These are phyloP conservation scores for Apamea monoglypha DNA, from an alignment of 2,888 invertebrate genomes.

Conservation along the genomic window DNA sequence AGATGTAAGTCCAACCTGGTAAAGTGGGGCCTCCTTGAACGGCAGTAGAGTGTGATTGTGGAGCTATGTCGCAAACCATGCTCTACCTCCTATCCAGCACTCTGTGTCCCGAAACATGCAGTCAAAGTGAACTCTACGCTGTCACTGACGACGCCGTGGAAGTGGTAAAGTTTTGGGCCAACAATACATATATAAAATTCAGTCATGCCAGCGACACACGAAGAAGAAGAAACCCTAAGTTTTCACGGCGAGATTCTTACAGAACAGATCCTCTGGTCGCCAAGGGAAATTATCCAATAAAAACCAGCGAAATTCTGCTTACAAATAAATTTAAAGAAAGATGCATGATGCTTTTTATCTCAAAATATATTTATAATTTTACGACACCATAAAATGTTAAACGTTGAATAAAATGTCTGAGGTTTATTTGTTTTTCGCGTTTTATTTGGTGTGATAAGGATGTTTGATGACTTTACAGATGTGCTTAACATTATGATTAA, in stretches of 20 bases:
- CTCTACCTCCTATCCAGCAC: no score
- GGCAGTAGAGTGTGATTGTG: no score
- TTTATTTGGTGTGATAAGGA: constrained; percentile 59
- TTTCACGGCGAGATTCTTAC: background rate
- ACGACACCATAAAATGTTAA: constrained; percentile 67
- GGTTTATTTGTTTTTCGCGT: constrained; percentile 59
- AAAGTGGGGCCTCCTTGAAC: no score
- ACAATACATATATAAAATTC: no score
- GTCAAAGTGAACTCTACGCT: no score
- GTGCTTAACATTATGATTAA: constrained; percentile 42
- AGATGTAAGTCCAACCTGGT: no score
- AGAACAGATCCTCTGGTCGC: background rate
- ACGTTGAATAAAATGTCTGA: constrained; percentile 46
- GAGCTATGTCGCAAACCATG: no score
- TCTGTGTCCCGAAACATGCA: no score
- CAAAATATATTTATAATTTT: constrained; percentile 66
- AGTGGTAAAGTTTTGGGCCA: no score
- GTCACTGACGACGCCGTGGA: no score
- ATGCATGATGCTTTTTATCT: constrained; percentile 45
- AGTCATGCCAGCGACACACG: no score
- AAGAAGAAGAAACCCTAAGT: no score
- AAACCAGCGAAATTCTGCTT: background rate
- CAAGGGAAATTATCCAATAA: background rate
- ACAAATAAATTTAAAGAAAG: constrained; percentile 21
- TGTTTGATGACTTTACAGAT: constrained; percentile 45